Conservation (phyloP, 2,797 vertebrate species). For the Mus caroli region DNA sequence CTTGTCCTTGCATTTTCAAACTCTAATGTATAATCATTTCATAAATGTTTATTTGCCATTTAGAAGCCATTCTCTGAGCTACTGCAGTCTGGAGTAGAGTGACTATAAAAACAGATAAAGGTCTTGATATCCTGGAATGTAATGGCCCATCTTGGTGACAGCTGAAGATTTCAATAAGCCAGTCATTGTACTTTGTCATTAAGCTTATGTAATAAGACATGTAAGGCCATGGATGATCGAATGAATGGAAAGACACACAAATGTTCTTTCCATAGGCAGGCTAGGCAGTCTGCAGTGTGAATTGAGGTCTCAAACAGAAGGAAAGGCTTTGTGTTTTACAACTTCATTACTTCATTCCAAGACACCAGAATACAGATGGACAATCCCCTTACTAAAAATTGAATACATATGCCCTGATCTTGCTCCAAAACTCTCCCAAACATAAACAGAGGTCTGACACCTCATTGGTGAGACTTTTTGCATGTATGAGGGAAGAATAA, state of each 20-base stretch:
- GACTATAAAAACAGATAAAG: slow-evolving; percentile 38
- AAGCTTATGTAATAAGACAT: slow-evolving; percentile 49
- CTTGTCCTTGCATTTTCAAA: slow-evolving; percentile 27
- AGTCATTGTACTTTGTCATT: slow-evolving; percentile 2
- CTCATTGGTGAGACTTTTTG: slow-evolving; percentile 5
- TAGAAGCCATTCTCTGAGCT: background rate
- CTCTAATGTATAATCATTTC: background rate
- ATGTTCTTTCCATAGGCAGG: background rate
- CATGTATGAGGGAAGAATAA: background rate
- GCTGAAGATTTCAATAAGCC: slow-evolving; percentile 38
- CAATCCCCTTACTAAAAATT: slow-evolving; percentile 69
- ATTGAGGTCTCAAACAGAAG: slow-evolving; percentile 68
- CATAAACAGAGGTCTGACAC: slow-evolving; percentile 3
- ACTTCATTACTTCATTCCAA: slow-evolving; percentile 55
- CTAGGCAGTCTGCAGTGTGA: slow-evolving; percentile 25
- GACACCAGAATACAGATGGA: slow-evolving; percentile 25
- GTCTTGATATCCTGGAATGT: background rate
- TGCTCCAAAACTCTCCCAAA: slow-evolving; percentile 44
- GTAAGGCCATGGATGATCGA: background rate
- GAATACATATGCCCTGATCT: slow-evolving; percentile 40
- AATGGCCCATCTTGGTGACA: background rate
- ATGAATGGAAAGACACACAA: slow-evolving; percentile 8
- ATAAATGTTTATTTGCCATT: background rate
- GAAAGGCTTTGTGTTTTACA: slow-evolving; percentile 58
- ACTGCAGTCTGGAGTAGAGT: background rate